phyloP scores from a whole-genome alignment of 2,888 invertebrate genomes.

The Argynnis bischoffii region DNA sequence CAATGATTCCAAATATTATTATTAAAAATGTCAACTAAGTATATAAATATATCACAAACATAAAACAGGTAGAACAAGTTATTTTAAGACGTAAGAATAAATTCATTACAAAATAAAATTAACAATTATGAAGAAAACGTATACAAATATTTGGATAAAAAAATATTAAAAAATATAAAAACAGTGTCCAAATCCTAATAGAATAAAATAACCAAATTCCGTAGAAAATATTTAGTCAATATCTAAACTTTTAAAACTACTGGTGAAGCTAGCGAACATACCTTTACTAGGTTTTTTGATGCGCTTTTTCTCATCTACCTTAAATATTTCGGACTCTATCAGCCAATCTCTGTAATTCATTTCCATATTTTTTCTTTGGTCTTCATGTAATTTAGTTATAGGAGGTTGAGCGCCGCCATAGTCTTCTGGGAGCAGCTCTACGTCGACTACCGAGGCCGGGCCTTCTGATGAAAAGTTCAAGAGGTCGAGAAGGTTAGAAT shows the following conservation, averaged over 20 bases:
- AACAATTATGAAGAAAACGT: too few relatives aligned
- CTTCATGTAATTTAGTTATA: constrained; percentile 80
- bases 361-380: constrained; percentile 80
- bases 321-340: constrained; percentile 81
- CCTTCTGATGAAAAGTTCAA: constrained; percentile 82
- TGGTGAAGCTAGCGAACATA: constrained; percentile 76
- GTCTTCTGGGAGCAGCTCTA: constrained; percentile 76
- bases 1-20: too few relatives aligned
- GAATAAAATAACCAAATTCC: neutral
- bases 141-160: neutral
- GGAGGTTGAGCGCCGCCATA: constrained; percentile 83
- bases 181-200: neutral
- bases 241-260: constrained; percentile 75
- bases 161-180: neutral
- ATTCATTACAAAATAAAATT: too few relatives aligned
- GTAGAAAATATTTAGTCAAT: constrained; percentile 63
- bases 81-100: too few relatives aligned
- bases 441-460: constrained; percentile 72
- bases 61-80: too few relatives aligned
- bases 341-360: constrained; percentile 84
- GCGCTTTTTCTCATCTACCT: constrained; percentile 75
- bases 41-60: too few relatives aligned
- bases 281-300: constrained; percentile 76
- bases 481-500: constrained; percentile 83
- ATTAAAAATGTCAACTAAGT: too few relatives aligned